Conservation (phyloP, 2,113 vertebrate species). For the Coregonus clupeaformis region DNA sequence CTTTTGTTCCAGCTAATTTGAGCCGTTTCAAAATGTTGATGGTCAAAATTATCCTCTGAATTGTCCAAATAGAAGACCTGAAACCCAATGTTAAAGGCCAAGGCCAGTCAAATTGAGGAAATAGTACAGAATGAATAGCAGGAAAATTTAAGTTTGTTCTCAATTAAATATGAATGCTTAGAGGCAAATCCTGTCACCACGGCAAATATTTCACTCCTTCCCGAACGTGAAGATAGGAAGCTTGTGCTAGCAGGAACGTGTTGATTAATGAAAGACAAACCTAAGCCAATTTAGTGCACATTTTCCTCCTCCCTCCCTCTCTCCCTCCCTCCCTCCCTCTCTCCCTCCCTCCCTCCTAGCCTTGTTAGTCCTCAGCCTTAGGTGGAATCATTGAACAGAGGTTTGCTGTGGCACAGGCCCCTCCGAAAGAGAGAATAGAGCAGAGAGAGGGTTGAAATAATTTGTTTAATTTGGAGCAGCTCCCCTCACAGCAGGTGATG, state of each 20-base stretch:
- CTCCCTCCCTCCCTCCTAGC: slow-evolving; percentile 54
- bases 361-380: slow-evolving; percentile 78
- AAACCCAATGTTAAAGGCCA: not conserved
- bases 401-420: slow-evolving; percentile 67
- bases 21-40: not conserved
- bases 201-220: slow-evolving; percentile 78
- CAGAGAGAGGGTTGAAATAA: slow-evolving; percentile 74
- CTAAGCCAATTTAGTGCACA: slow-evolving; percentile 80
- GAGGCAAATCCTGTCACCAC: slow-evolving; percentile 71
- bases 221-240: slow-evolving; percentile 74
- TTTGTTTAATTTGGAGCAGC: slow-evolving; percentile 82
- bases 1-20: not conserved
- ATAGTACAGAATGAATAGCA: not conserved
- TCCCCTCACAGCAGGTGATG: slow-evolving; percentile 81
- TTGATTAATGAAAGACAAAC: slow-evolving; percentile 90
- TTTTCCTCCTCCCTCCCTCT: slow-evolving; percentile 40
- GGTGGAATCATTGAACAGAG: slow-evolving; percentile 68
- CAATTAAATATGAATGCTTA: slow-evolving; percentile 70
- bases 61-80: too few species aligned
- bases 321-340: slow-evolving; percentile 31
- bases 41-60: not conserved
- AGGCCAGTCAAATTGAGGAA: not conserved
- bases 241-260: slow-evolving; percentile 83
- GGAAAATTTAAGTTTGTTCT: slow-evolving; percentile 49
- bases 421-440: slow-evolving; percentile 41